phyloP scores from a whole-genome alignment of 1,140 invertebrate species.

The Danaus plexippus region DNA sequence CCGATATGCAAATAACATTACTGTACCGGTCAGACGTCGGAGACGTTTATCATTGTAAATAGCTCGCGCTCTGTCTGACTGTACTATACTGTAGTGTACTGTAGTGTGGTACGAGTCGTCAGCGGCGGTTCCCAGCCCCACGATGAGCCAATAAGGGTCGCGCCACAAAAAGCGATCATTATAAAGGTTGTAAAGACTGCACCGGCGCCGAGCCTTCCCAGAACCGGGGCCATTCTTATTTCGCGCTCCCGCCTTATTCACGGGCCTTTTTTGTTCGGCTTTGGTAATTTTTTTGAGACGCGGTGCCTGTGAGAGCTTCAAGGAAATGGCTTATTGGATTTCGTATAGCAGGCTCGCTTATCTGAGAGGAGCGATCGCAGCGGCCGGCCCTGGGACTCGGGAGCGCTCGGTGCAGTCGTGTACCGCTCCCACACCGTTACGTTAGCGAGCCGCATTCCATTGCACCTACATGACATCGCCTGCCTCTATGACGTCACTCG shows the following conservation, averaged over 20 bases:
- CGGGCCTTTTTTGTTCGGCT: conserved; percentile 56
- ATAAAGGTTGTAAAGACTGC: conserved; percentile 68
- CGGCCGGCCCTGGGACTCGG: conserved; percentile 41
- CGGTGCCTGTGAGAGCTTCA: conserved; percentile 62
- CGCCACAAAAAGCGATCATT: conserved; percentile 65
- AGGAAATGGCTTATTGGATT: conserved; percentile 69
- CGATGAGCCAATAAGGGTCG: conserved; percentile 66
- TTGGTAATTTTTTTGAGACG: conserved; percentile 65
- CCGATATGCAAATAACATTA: conserved; percentile 31
- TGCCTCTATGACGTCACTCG: conserved; percentile 27
- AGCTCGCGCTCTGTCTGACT: too few species aligned
- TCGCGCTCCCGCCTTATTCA: conserved; percentile 68
- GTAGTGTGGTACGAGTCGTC: conserved; percentile 1
- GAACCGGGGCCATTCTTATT: conserved; percentile 67
- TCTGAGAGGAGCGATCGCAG: conserved; percentile 48
- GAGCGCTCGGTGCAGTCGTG: conserved; percentile 34
- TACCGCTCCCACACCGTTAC: conserved; percentile 38
- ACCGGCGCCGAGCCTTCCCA: conserved; percentile 68
- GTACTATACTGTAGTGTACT: too few species aligned
- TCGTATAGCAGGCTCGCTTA: conserved; percentile 57
- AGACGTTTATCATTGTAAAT: neutral
- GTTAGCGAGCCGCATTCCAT: conserved; percentile 36
- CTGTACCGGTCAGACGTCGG: conserved; percentile 31
- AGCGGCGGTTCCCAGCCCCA: conserved; percentile 45
- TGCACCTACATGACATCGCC: conserved; percentile 25